Conservation (phyloP, 2,113 vertebrate species). For the Setophaga kirtlandii region DNA sequence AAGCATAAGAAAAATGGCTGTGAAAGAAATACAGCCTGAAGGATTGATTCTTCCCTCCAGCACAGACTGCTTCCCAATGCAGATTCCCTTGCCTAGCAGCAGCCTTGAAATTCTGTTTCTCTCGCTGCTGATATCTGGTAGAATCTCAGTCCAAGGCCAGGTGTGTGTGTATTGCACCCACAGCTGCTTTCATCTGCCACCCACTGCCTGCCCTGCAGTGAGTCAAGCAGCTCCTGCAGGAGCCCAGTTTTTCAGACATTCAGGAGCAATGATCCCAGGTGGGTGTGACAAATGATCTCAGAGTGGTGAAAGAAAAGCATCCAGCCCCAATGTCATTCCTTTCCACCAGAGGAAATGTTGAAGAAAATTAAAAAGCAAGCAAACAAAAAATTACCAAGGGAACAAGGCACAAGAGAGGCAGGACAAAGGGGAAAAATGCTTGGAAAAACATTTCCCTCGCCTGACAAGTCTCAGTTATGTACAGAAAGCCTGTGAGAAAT, state of each 20-base stretch:
- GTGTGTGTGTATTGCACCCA: neutral
- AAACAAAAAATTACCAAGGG: constrained; percentile 60
- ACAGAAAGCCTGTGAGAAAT: constrained; percentile 44
- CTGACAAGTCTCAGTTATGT: constrained; percentile 53
- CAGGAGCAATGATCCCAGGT: neutral
- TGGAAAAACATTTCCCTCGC: constrained; percentile 39
- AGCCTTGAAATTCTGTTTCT: neutral
- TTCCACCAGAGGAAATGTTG: neutral
- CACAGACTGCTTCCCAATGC: neutral
- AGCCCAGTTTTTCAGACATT: neutral
- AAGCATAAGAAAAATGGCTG: neutral
- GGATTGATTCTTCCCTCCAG: neutral
- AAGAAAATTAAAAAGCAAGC: constrained; percentile 23
- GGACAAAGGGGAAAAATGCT: constrained; percentile 34
- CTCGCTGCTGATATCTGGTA: neutral
- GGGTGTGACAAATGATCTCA: neutral
- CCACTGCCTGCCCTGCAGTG: neutral
- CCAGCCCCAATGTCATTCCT: neutral
- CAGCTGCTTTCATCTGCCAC: neutral
- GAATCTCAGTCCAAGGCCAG: neutral
- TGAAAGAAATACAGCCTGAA: neutral
- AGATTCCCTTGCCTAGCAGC: neutral
- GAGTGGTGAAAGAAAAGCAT: neutral
- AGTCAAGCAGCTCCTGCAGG: neutral
- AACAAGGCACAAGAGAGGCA: constrained; percentile 1